Conservation (phyloP, 2,113 vertebrate species). For the Cryptoleucopteryx plumbea region DNA sequence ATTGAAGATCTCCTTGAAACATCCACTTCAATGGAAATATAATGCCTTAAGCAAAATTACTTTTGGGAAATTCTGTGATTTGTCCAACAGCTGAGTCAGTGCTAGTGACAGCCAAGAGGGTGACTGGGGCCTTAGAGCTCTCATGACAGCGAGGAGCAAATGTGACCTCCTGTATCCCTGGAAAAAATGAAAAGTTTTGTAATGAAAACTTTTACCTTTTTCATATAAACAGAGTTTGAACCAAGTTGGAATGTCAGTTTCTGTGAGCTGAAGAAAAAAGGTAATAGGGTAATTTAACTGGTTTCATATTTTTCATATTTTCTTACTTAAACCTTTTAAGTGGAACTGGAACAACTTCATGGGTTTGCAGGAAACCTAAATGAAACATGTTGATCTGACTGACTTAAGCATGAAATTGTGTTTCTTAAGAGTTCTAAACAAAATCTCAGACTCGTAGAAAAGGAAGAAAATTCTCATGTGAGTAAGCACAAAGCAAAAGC, state of each 20-base stretch:
- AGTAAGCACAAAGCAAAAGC: not conserved
- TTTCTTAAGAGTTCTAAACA: not conserved
- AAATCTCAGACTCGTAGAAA: not conserved
- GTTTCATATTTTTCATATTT: not conserved
- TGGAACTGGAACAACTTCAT: constrained; percentile 25
- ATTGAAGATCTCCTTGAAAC: not conserved
- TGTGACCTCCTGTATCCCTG: not conserved
- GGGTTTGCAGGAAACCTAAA: not conserved
- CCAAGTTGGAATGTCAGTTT: not conserved
- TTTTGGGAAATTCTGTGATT: not conserved
- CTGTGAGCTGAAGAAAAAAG: not conserved
- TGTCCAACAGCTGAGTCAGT: not conserved
- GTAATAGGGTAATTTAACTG: not conserved
- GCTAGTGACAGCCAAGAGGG: not conserved
- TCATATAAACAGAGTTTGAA: not conserved
- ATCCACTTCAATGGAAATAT: not conserved
- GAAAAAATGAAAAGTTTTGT: not conserved
- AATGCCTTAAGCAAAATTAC: not conserved
- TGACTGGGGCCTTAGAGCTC: not conserved
- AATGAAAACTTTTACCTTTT: not conserved
- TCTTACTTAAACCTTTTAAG: constrained; percentile 47
- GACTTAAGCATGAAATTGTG: not conserved
- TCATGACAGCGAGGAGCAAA: not conserved
- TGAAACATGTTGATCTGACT: not conserved
- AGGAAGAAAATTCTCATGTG: not conserved